Percentiles rank a stretch among this genome's conserved stretches.
These are phyloP conservation scores for Hesperia comma DNA, from an alignment of 2,888 invertebrate species.

Conservation along the genomic window DNA sequence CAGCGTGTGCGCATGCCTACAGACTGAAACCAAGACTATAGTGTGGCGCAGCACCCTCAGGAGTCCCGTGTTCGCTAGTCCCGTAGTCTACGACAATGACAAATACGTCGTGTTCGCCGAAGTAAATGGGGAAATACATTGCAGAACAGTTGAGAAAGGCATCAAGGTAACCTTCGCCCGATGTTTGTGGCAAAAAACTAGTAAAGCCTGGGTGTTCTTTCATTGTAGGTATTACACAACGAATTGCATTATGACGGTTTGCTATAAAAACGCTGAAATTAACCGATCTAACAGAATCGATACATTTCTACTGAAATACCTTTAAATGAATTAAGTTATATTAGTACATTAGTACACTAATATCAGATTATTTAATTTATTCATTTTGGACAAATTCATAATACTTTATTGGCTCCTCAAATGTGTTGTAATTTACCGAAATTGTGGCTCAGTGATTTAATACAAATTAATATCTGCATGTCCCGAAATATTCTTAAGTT, in stretches of 20 bases:
- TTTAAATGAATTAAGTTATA: too few species aligned
- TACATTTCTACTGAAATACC: too few species aligned
- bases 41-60: conserved; percentile 84
- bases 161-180: conserved; percentile 64
- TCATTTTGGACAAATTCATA: too few species aligned
- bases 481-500: too few species aligned
- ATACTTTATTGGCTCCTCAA: too few species aligned
- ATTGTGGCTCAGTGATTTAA: too few species aligned
- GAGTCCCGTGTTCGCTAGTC: conserved; percentile 87
- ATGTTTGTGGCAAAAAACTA: not conserved
- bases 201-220: not conserved
- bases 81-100: conserved; percentile 81
- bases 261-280: not conserved
- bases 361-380: too few species aligned
- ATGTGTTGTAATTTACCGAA: too few species aligned
- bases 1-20: conserved; percentile 83
- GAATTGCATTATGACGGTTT: not conserved
- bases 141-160: conserved; percentile 77
- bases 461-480: too few species aligned
- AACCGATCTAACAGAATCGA: too few species aligned
- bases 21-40: conserved; percentile 77
- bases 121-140: conserved; percentile 83
- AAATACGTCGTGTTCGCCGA: conserved; percentile 82
- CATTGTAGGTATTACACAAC: not conserved
- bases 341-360: too few species aligned